Base-by-base conservation (phyloP, 2,113 vertebrate genomes). In the Callocephalon fimbriatum region DNA sequence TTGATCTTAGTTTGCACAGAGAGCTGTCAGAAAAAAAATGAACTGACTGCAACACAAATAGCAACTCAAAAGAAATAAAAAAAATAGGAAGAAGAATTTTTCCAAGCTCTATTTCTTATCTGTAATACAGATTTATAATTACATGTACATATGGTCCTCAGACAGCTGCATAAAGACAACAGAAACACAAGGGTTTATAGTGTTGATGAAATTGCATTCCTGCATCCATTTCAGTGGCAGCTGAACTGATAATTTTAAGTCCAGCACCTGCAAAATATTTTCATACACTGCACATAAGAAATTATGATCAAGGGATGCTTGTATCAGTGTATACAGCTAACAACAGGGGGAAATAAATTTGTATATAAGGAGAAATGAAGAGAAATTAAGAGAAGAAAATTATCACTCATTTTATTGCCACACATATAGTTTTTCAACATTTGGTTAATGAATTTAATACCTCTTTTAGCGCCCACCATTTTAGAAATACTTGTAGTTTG, bases 201-300 rank as follows among this genome's bases (percentile, higher is more conserved):
- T 10, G 38, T 12, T 47, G 45, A 67, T 45, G 61, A 95, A 90
- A 95, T 40, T 26, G 26, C 59, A 88, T 63, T 71, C 29, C 44
- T 78, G 15, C 48, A 27, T 77, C 77, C 72, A 93, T 95, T 44
- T 96, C 54, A 93, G 95, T 76, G 61, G 58, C n/a, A 88, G 86
- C 17, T 93, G 66, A 97, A 97, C 72, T 77, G 76, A 21, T 50
- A 90, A 96, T 93, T 97, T 96, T 51, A 96, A 51, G 44, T 26
- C 32, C 62, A 94, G 85, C 78, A 90, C 89, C 51, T 91, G 70
- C 51, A 92, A 88, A 97, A 72, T 75, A 93, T 86, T 45, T 80
- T 77, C 0, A 5, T 48, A 84, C 45, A 38, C 19, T 86, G 62
- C 51, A 86, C 27, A 67, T 32, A 79, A 61, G 37, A 93, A 94